phyloP scores from a whole-genome alignment of 2,797 vertebrate species.

The Cirrhinus mrigala region DNA sequence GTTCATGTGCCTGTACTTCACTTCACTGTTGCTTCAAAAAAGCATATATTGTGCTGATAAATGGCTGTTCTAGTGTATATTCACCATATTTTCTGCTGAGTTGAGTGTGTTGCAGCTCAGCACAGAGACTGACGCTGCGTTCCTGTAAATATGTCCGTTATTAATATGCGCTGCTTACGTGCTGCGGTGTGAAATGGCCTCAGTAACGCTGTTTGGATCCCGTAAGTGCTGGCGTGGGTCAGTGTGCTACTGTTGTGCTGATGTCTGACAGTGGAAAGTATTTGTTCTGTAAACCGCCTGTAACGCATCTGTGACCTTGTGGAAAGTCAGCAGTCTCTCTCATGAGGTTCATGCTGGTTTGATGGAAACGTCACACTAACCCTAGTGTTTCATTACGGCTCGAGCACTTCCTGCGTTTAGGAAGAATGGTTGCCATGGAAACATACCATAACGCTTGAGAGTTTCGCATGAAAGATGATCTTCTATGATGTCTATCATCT shows the following conservation, averaged over 20 bases:
- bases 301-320: slow-evolving; percentile 30
- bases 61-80: neutral
- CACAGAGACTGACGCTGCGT: neutral
- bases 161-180: neutral
- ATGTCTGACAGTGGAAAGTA: slow-evolving; percentile 58
- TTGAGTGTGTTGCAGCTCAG: neutral
- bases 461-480: neutral
- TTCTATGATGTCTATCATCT: slow-evolving; percentile 58
- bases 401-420: slow-evolving; percentile 2
- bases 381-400: neutral
- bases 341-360: slow-evolving; percentile 30
- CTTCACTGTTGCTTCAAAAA: neutral
- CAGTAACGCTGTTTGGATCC: neutral
- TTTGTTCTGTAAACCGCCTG: slow-evolving; percentile 56
- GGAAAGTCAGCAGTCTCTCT: slow-evolving; percentile 35
- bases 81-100: neutral
- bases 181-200: neutral
- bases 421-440: slow-evolving; percentile 32
- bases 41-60: neutral
- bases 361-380: neutral
- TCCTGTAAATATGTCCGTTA: neutral
- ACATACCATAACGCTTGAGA: neutral
- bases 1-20: neutral
- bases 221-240: slow-evolving; percentile 9
- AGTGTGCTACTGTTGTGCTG: slow-evolving; percentile 30